Evolutionary conservation across 2,888 invertebrate species (phyloP), one percentile per base, ranked within the genome.

Genomic region (Aleiodes leptofemur): DNA sequence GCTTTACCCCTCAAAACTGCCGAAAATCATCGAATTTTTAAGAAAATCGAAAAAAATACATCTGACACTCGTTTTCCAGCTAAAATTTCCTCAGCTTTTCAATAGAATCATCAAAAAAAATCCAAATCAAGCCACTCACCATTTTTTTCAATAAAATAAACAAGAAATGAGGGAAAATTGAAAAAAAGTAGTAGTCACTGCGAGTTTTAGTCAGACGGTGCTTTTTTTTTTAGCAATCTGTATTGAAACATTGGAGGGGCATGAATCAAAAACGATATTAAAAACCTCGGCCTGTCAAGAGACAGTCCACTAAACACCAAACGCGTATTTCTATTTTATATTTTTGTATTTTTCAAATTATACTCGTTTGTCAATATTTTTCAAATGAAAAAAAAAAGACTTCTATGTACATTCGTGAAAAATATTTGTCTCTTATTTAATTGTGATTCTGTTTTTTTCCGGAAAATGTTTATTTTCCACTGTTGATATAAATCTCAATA

Each of bases 241-340:
- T 34, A 0, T 38, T 38, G 9, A n/a, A 38, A 23, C n/a, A 38
- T 55, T 55, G 14, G n/a, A 3, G n/a, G 56, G 9, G 16, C 31
- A 31, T 34, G 51, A n/a, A 5, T 8, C 5, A 71, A 59, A 71
- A 59, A 59, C 11, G 57, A 23, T 1, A 57, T 23, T 29, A 57
- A 57, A 23, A 8, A 7, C 31, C 9, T 23, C 29, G 31, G 3
- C 57, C 51, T n/a, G 51, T 57, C 57, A n/a, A 11, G 23, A 31
- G 13, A 57, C 13, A 29, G 29, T 57, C 31, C 6, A 29, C 29
- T 11, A 13, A 57, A 29, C 31, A 7, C 29, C 9, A 29, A 61
- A 61, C 34, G n/a, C 16, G 34, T 61, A 13, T 38, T 61, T 61
- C 38, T 38, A 61, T 61, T 61, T 61, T 4, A 5, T 55, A 55